Conservation (phyloP, 2,113 vertebrate genomes). For the Pleuronectes platessa region DNA sequence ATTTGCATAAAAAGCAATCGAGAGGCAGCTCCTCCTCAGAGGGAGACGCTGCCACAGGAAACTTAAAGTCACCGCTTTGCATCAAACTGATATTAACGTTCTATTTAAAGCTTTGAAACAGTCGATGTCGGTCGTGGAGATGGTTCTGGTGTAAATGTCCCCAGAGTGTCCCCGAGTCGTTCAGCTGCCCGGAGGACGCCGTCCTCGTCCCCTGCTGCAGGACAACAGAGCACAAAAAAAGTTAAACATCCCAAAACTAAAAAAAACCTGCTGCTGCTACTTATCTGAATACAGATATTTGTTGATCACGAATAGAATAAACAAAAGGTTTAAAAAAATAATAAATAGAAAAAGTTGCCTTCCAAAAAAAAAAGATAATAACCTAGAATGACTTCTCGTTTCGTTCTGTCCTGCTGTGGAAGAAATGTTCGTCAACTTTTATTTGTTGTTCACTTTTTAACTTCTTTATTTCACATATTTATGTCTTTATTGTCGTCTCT, state of each 20-base stretch:
- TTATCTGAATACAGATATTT: constrained; percentile 76
- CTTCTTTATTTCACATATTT: constrained; percentile 33
- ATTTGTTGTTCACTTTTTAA: constrained; percentile 50
- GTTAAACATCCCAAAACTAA: constrained; percentile 52
- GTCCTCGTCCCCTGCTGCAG: constrained; percentile 77
- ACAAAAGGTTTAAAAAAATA: constrained; percentile 71
- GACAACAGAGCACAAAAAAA: constrained; percentile 84
- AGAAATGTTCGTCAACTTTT: constrained; percentile 54
- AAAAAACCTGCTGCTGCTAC: constrained; percentile 75
- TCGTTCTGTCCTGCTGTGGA: background rate
- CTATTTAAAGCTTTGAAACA: background rate
- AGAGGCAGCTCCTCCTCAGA: background rate
- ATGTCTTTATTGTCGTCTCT: constrained; percentile 33
- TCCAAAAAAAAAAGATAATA: constrained; percentile 66
- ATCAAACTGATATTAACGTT: background rate
- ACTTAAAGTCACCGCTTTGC: no score
- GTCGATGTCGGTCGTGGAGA: constrained; percentile 7
- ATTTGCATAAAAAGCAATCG: no score
- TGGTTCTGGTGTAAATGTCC: constrained; percentile 36
- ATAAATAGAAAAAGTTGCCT: constrained; percentile 69
- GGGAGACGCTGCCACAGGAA: background rate
- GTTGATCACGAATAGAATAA: constrained; percentile 81
- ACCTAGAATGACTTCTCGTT: constrained; percentile 67
- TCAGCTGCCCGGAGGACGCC: constrained; percentile 62
- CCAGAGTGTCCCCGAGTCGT: constrained; percentile 22